Conservation (phyloP, 2,113 vertebrate species). For the Calidris pugnax region DNA sequence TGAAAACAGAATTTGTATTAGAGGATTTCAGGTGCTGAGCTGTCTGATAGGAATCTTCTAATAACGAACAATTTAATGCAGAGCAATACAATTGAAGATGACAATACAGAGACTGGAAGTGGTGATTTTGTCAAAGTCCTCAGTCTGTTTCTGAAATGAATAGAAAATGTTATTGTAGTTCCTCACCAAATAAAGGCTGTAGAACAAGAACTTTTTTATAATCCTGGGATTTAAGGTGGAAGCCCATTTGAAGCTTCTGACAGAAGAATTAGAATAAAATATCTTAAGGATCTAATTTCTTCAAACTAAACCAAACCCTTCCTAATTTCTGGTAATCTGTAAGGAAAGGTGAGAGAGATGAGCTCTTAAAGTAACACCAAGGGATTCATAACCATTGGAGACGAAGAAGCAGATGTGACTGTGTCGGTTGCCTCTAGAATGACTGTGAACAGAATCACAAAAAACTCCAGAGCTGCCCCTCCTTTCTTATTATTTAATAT, state of each 20-base stretch:
- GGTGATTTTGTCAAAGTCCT: background rate
- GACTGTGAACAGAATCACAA: background rate
- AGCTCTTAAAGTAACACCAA: background rate
- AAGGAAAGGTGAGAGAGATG: background rate
- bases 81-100: background rate
- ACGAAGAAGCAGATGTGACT: background rate
- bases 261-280: background rate
- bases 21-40: background rate
- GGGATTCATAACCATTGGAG: background rate
- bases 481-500: background rate
- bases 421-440: background rate
- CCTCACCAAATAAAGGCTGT: background rate
- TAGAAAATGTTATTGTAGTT: background rate
- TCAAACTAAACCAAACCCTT: background rate
- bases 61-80: slow-evolving; percentile 5
- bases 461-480: background rate
- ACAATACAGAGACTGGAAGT: background rate
- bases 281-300: background rate
- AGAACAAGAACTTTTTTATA: background rate
- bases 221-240: background rate
- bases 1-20: background rate
- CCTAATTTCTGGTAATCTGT: background rate
- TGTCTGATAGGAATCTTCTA: background rate
- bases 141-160: background rate
- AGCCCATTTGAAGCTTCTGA: background rate